Percentiles rank a stretch among this genome's conserved stretches.
phyloP scores from a whole-genome alignment of 2,113 vertebrate genomes.

The Prietella phreatophila region DNA sequence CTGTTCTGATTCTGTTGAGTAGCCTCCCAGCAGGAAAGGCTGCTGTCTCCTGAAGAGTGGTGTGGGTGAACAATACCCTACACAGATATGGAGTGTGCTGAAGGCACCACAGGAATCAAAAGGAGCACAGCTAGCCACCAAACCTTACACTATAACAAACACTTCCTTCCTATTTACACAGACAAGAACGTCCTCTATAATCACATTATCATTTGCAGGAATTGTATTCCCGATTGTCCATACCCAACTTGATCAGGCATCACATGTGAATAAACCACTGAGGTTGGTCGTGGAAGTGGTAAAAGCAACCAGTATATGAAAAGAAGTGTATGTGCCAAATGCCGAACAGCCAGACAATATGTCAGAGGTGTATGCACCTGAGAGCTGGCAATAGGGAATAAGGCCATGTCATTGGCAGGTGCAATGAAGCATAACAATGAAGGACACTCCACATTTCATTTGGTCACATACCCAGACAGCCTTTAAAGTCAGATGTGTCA shows the following conservation, averaged over 20 bases:
- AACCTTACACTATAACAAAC: slow-evolving; percentile 46
- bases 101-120: slow-evolving; percentile 48
- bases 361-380: slow-evolving; percentile 25
- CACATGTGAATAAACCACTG: not conserved
- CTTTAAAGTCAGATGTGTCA: slow-evolving; percentile 9
- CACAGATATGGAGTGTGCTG: slow-evolving; percentile 37
- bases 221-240: not conserved
- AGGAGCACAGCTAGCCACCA: slow-evolving; percentile 32
- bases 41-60: slow-evolving; percentile 42
- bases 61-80: slow-evolving; percentile 53
- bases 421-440: slow-evolving; percentile 2
- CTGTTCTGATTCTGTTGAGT: slow-evolving; percentile 27
- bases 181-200: slow-evolving; percentile 24
- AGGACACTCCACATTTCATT: slow-evolving; percentile 3
- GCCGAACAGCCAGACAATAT: not conserved
- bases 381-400: slow-evolving; percentile 12
- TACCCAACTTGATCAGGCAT: not conserved
- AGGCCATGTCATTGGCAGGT: slow-evolving; percentile 8
- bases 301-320: not conserved
- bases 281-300: not conserved
- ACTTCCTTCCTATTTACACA: slow-evolving; percentile 42
- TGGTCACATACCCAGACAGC: not conserved
- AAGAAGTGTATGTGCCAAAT: not conserved
- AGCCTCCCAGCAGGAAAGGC: slow-evolving; percentile 46
- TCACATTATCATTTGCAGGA: not conserved